Evolutionary conservation across 1,140 invertebrate species (phyloP), one percentile per base, ranked within the genome.

Genomic region (Paracyclopina nana): DNA sequence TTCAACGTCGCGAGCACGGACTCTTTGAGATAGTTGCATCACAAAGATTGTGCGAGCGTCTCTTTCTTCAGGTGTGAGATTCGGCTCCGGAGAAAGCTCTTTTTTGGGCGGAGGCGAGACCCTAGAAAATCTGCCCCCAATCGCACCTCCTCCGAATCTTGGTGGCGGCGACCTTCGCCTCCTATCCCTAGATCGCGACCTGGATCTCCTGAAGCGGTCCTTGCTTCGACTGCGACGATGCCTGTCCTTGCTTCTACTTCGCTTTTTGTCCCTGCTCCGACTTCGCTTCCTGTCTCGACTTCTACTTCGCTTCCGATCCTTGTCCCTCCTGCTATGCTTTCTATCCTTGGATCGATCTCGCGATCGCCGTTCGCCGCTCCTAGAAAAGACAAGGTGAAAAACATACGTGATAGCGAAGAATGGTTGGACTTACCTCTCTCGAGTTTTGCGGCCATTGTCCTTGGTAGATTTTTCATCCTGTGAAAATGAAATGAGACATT

Each of bases 41-140:
- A 90, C 95, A 65, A 99, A 98, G 8, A 99, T 86, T 20, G 95
- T 99, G 11, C 95, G 72, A 1, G 90, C 80, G 75, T 99, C 95
- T 53, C 92, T 71, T 67, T 99, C 95, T 68, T 99, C 95, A 5
- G 92, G 85, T 31, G 90, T 88, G 20, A 99, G 65, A 57, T 96
- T 83, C 57, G 45, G 20, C 41, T 40, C n/a, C 54, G 54, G 40
- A 28, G 34, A 30, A 30, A 26, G 24, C 14, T 28, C 38, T 48
- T 48, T 46, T n/a, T n/a, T n/a, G n/a, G n/a, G n/a, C 9, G 11
- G 9, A 26, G 30, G 29, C 16, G 25, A 0, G 30, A 53, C 43
- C 9, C 43, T 38, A 2, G 43, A 62, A 30, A 58, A 57, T 3
- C 58, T 51, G n/a, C 57, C 53, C 50, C 62, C 60, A 20, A 61